Evolutionary conservation across 1,140 invertebrate genomes (phyloP).

Genomic region (Drosophila ananassae): DNA sequence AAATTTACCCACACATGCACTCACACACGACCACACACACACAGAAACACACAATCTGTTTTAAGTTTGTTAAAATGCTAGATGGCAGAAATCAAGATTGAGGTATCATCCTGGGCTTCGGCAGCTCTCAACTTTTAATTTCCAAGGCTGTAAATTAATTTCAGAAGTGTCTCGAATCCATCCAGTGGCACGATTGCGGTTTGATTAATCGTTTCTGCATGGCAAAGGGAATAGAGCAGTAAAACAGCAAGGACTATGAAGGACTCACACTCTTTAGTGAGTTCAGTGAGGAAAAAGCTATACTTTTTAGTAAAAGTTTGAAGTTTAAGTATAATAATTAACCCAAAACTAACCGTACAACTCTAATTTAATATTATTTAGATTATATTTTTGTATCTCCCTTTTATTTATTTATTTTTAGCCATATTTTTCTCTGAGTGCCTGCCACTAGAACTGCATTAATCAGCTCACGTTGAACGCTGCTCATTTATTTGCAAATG

Average conservation of each 20-base stretch:
- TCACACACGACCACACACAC: background rate
- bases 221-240: constrained; percentile 20
- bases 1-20: constrained; percentile 60
- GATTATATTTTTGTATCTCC: background rate
- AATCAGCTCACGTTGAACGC: constrained; percentile 70
- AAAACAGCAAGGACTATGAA: background rate
- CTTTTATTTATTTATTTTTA: background rate
- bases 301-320: too few relatives aligned
- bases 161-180: constrained; percentile 24
- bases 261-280: background rate
- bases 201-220: constrained; percentile 74
- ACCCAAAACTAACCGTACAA: background rate
- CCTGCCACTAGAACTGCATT: constrained; percentile 62
- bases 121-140: constrained; percentile 66
- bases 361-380: background rate
- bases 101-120: constrained; percentile 30
- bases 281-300: constrained; percentile 9
- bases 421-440: background rate
- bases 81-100: constrained; percentile 71
- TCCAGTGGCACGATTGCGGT: constrained; percentile 62
- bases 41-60: constrained; percentile 50
- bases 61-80: constrained; percentile 76
- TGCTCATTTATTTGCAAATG: constrained; percentile 79
- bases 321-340: background rate
- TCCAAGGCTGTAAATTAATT: constrained; percentile 71